phyloP scores from a whole-genome alignment of 1,140 invertebrate genomes.

The Camponotus vicinus region DNA sequence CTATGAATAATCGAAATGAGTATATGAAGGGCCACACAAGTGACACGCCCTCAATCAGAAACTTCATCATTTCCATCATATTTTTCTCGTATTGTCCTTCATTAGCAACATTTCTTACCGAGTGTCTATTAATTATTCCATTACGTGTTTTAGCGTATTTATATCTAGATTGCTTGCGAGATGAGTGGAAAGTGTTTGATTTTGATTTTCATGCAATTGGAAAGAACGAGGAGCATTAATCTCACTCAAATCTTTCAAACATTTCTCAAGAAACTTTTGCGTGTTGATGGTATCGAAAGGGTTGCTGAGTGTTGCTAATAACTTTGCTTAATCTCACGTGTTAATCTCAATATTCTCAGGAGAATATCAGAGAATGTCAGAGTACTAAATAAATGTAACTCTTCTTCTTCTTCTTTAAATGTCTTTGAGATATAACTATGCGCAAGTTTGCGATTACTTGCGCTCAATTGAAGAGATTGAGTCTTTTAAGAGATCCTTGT shows the following conservation, averaged over 20 bases:
- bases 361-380: background rate
- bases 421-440: background rate
- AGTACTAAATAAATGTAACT: background rate
- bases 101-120: background rate
- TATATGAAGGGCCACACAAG: background rate
- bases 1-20: background rate
- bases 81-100: background rate
- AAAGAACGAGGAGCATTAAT: background rate
- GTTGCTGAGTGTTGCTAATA: background rate
- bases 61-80: background rate
- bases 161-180: background rate
- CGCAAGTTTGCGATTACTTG: conserved; percentile 71
- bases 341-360: background rate
- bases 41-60: conserved; percentile 69
- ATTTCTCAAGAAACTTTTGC: background rate
- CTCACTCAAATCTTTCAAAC: background rate
- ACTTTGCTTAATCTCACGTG: background rate
- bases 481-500: conserved; percentile 83
- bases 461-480: conserved; percentile 85
- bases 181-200: background rate
- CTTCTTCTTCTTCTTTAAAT: background rate
- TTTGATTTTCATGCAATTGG: background rate
- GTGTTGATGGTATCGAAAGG: background rate
- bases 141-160: background rate
- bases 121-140: background rate